Evolutionary conservation across 2,113 vertebrate genomes (phyloP).

Genomic region (Cryptomyrus ogoouensis): DNA sequence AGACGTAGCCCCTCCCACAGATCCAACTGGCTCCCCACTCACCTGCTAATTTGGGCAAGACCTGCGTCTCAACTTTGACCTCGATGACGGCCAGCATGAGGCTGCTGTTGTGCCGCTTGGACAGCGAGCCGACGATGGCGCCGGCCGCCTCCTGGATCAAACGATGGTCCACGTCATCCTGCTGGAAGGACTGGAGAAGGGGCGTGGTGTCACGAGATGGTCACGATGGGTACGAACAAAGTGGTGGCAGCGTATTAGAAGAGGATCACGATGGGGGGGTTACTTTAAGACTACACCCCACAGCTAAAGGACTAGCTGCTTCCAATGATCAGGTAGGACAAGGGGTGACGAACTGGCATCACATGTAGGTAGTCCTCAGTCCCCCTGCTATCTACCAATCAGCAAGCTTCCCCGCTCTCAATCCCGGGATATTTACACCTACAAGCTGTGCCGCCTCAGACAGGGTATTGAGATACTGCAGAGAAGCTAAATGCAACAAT

Average conservation of each 20-base stretch:
- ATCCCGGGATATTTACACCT: neutral
- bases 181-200: constrained; percentile 69
- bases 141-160: constrained; percentile 76
- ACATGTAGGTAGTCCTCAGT: neutral
- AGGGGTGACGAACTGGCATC: neutral
- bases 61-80: constrained; percentile 78
- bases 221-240: neutral
- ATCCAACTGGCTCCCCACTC: constrained; percentile 28
- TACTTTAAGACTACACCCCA: neutral
- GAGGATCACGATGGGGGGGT: neutral
- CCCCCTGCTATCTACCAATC: neutral
- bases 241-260: neutral
- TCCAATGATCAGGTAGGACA: neutral
- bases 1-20: neutral
- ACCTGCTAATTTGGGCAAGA: constrained; percentile 64
- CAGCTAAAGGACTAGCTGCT: neutral
- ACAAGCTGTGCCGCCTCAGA: neutral
- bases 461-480: neutral
- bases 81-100: constrained; percentile 79
- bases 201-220: neutral
- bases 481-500: neutral
- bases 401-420: neutral
- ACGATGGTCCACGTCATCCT: constrained; percentile 63
- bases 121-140: constrained; percentile 72
- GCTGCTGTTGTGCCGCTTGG: constrained; percentile 80